Evolutionary conservation across 1,140 invertebrate species (phyloP).

Genomic region (Saccostrea glomerata): DNA sequence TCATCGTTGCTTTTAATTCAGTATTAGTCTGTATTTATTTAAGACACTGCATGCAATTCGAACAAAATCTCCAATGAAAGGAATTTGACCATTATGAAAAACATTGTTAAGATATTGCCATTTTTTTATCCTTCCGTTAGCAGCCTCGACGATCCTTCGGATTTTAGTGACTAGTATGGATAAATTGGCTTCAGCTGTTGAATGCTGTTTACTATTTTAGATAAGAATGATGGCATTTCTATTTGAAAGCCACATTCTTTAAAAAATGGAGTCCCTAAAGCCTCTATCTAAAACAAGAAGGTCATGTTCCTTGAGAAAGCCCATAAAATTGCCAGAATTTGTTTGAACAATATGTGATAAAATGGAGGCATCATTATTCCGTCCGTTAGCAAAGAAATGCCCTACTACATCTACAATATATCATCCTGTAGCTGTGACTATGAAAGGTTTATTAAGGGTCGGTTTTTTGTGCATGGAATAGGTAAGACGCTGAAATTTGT

Average conservation of each 20-base stretch:
- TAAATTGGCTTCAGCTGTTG: not conserved
- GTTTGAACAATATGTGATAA: not conserved
- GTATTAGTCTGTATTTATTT: not conserved
- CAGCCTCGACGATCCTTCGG: not conserved
- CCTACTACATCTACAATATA: not conserved
- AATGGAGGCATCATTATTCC: not conserved
- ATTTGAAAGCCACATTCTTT: not conserved
- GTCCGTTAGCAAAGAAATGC: not conserved
- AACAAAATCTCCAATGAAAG: not conserved
- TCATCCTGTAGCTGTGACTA: not conserved
- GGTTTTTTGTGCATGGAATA: not conserved
- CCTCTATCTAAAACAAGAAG: not conserved
- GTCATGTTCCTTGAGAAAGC: not conserved
- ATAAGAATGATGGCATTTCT: not conserved
- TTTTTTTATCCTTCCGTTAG: not conserved
- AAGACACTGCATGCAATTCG: not conserved
- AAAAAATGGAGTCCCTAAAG: not conserved
- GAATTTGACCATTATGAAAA: not conserved
- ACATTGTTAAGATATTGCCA: slow-evolving; percentile 15
- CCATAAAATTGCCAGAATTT: not conserved
- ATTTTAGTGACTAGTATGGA: not conserved
- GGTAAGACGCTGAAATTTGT: not conserved
- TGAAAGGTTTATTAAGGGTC: slow-evolving; percentile 3
- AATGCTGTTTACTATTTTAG: not conserved
- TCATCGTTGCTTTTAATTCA: not conserved